Conservation (phyloP, 2,797 vertebrate species). For the Thripadectes ignobilis region DNA sequence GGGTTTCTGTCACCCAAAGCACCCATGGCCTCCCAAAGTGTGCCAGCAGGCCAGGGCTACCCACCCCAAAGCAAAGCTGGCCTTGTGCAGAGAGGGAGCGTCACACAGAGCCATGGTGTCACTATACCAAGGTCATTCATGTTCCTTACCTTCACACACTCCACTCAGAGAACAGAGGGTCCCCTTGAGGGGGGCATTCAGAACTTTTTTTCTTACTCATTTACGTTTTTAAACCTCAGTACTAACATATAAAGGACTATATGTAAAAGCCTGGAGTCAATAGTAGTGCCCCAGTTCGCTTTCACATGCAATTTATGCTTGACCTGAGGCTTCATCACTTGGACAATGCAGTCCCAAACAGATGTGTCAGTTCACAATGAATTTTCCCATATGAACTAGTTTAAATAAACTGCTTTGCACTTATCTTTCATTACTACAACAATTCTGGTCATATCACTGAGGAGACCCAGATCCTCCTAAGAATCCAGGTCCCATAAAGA, state of each 20-base stretch:
- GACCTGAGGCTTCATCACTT: background rate
- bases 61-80: background rate
- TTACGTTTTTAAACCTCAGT: background rate
- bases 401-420: background rate
- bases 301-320: background rate
- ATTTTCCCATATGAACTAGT: background rate
- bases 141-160: background rate
- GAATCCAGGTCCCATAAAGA: background rate
- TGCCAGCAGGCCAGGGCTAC: background rate
- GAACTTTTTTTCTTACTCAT: background rate
- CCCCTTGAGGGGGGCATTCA: background rate
- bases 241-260: background rate
- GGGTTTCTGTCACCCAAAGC: background rate
- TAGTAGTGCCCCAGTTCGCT: background rate
- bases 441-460: background rate
- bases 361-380: background rate
- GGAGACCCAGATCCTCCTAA: background rate
- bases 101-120: background rate
- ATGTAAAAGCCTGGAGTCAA: background rate
- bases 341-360: background rate
- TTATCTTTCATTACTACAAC: background rate
- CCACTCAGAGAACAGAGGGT: background rate
- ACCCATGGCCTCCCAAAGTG: rapidly evolving
- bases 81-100: background rate
- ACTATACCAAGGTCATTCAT: background rate